Evolutionary conservation across 2,113 vertebrate species (phyloP).

Genomic region (Hepsetus odoe): DNA sequence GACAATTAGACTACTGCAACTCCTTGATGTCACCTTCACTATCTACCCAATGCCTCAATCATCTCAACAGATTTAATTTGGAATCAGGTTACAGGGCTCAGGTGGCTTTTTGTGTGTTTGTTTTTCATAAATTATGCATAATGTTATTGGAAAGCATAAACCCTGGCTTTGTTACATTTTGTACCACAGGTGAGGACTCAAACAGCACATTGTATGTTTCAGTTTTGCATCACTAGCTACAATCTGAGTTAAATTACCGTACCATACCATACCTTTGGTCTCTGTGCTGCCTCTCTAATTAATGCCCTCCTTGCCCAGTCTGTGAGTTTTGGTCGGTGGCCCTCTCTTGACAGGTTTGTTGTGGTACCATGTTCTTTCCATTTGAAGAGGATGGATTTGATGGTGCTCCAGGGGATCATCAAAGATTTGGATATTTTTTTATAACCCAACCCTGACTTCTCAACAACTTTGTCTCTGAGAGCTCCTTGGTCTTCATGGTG

Average conservation of each 20-base stretch:
- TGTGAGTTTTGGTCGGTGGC: no score
- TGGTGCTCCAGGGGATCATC: no score
- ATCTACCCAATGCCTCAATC: not conserved
- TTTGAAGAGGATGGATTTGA: no score
- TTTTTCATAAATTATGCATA: conserved; percentile 38
- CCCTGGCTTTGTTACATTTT: conserved; percentile 14
- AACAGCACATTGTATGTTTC: not conserved
- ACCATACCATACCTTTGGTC: no score
- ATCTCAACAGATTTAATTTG: not conserved
- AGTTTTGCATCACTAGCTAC: not conserved
- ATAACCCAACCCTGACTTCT: no score
- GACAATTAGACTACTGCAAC: conserved; percentile 16
- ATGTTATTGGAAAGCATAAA: conserved; percentile 19
- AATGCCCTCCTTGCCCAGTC: no score
- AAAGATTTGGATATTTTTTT: no score
- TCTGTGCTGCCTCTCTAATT: not conserved
- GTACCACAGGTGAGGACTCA: not conserved
- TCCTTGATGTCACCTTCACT: conserved; percentile 27
- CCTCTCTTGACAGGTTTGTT: no score
- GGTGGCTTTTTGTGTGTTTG: not conserved
- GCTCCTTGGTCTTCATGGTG: no score
- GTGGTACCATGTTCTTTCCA: no score
- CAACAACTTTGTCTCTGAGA: no score
- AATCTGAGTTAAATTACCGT: no score
- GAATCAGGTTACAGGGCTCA: conserved; percentile 10